Conservation (phyloP, 2,113 vertebrate species). For the Alligator mississippiensis region DNA sequence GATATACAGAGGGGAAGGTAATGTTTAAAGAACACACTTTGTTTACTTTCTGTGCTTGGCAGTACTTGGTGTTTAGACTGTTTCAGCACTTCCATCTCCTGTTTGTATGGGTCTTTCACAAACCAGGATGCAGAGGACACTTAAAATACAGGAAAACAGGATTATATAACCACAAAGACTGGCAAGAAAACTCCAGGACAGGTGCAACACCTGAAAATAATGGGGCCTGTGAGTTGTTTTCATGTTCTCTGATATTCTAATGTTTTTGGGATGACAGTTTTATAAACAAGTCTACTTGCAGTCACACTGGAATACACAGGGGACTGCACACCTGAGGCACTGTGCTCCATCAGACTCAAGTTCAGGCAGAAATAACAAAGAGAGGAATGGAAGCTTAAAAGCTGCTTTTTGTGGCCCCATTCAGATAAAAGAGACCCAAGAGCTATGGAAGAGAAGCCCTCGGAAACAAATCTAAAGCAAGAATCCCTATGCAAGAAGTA, state of each 20-base stretch:
- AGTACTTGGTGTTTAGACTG: background rate
- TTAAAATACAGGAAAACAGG: background rate
- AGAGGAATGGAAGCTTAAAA: slow-evolving; percentile 6
- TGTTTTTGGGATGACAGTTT: background rate
- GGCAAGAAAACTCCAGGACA: background rate
- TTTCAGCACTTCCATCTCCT: background rate
- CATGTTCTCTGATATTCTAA: background rate
- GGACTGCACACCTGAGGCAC: background rate
- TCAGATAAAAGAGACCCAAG: background rate
- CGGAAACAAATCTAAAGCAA: background rate
- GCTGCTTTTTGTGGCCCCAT: background rate
- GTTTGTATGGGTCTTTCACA: background rate
- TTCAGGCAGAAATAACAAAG: background rate
- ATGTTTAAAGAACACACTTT: slow-evolving; percentile 3
- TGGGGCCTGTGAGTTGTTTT: background rate
- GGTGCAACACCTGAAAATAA: background rate
- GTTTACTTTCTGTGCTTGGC: background rate
- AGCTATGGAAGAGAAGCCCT: background rate
- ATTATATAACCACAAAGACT: background rate
- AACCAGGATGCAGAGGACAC: background rate
- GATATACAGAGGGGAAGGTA: background rate
- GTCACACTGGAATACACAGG: background rate
- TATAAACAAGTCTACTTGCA: background rate
- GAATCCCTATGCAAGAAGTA: background rate
- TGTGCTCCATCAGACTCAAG: background rate